phyloP scores from a whole-genome alignment of 35 echinoderm and acorn worm genomes.

The Lytechinus variegatus region DNA sequence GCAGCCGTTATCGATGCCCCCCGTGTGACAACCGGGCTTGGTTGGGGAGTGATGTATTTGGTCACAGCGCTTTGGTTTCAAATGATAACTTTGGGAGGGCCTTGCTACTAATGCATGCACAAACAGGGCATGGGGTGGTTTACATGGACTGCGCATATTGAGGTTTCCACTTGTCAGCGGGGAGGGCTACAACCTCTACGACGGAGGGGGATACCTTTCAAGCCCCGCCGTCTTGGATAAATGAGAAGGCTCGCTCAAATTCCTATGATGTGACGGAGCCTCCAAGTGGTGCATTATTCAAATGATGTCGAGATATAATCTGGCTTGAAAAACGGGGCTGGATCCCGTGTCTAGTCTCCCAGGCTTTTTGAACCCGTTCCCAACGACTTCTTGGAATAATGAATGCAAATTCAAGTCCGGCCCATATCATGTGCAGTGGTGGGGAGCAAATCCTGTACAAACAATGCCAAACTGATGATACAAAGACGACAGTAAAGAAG shows the following conservation, averaged over 20 bases:
- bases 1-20: not conserved
- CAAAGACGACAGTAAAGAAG: not conserved
- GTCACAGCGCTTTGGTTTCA: conserved; percentile 32
- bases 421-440: not conserved
- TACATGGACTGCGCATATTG: conserved; percentile 17
- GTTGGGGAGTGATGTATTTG: conserved; percentile 33
- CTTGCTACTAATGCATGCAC: conserved; percentile 44
- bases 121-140: conserved; percentile 16
- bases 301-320: conserved; percentile 22
- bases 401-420: not conserved
- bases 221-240: not conserved
- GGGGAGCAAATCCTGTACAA: not conserved
- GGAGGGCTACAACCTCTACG: not conserved
- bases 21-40: not conserved
- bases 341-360: not conserved
- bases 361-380: not conserved
- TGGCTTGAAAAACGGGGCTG: not conserved
- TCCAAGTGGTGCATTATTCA: conserved; percentile 35
- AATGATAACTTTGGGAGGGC: conserved; percentile 22
- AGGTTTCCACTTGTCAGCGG: not conserved
- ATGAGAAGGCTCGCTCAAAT: conserved; percentile 15
- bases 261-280: not conserved
- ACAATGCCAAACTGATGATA: not conserved
- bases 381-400: conserved; percentile 2
- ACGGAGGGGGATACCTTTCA: not conserved